Evolutionary conservation across 2,888 invertebrate genomes (phyloP), one percentile per base, ranked within the genome.

Genomic region (Pachycephus smyrnensis): DNA sequence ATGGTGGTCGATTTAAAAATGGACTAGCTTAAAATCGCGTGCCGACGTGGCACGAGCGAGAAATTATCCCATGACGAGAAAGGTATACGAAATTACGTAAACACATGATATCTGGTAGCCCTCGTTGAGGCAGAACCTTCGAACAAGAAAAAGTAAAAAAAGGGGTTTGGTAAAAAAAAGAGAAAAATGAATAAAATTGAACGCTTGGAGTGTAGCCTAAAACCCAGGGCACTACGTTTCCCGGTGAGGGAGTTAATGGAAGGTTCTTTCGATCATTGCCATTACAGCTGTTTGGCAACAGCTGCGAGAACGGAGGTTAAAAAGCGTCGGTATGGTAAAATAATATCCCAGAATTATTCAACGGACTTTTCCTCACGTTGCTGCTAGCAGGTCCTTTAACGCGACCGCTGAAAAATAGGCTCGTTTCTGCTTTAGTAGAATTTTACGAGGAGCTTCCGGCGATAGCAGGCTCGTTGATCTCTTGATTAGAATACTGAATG

Each of bases 51-150:
- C 85, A 87, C 84, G 84, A 84, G 86, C 85, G 82, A 83, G 80
- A 87, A 88, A 88, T 88, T 88, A 88, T 88, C 84, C 85, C 83
- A 84, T 86, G 84, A 81, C 31, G 71, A 33, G 71, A 71, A 33
- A 55, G 55, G 55, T 31, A 31, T 71, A 33, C 12, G 71, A 15
- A 15, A 71, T 71, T 71, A 31, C 71, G 71, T 71, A 71, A 71
- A 71, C 71, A 9, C 71, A 15, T 31, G 71, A 12, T 71, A 31
- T 71, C 71, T 71, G 31, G 31, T 71, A 71, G 31, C 71, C 71
- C 71, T 31, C 32, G 31, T 23, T 32, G 15, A 11, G 31, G 71
- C 9, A 12, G 31, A 33, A 4, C 6, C 31, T 71, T 71, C 15
- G 12, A 31, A 31, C 3, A 23, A 31, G 32, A 15, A 71, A 33